Base-by-base conservation (phyloP, 2,888 invertebrate species). In the Diadromus collaris region DNA sequence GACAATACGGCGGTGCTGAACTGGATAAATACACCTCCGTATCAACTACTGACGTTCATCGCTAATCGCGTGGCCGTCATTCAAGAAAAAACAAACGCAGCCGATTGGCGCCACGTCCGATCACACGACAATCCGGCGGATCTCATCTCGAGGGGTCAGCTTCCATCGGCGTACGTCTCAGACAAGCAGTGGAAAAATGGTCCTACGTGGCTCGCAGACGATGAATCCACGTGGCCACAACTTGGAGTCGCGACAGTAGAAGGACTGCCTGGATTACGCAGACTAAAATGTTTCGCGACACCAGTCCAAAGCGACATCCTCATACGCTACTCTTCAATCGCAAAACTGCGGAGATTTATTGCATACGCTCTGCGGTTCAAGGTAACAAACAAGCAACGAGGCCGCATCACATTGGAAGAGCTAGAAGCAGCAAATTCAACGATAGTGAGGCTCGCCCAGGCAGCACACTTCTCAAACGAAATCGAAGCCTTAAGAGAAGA, bases 61-160 rank as follows among this genome's bases (percentile, higher is more conserved):
- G 82, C 72, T 2, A 82, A 82, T 44, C 78, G 81, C 1, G 79
- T 82, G 1, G 34, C 76, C 0, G 71, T 67, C 5, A 79, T 80
- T 3, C 82, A 81, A 61, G 16, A 21, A 6, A 9, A 61, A 2
- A 80, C 81, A 7, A 21, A 46, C 2, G 7, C 41, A 0, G 29
- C 13, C 21, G 29, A 58, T 16, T 83, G 83, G 83, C 29, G 61
- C 2, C 81, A 83, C 27, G 77, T 82, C 2, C 51, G 67, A 6
- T 70, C 82, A 0, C 13, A 34, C 6, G 77, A 81, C 7, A 84
- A 85, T 67, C 84, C 82, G 1, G 84, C 83, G 1, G 83, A 85
- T 51, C 38, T 79, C 0, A n/a, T 76, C 4, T 83, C 82, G 9
- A 29, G 80, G 41, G 82, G 82, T 9, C 80, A 79, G 60, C 19